A percentile compares a stretch with the other conserved stretches of the same genome.
These are phyloP conservation scores for Megaleporinus macrocephalus DNA, from an alignment of 2,113 vertebrate genomes.

Conservation along the genomic window DNA sequence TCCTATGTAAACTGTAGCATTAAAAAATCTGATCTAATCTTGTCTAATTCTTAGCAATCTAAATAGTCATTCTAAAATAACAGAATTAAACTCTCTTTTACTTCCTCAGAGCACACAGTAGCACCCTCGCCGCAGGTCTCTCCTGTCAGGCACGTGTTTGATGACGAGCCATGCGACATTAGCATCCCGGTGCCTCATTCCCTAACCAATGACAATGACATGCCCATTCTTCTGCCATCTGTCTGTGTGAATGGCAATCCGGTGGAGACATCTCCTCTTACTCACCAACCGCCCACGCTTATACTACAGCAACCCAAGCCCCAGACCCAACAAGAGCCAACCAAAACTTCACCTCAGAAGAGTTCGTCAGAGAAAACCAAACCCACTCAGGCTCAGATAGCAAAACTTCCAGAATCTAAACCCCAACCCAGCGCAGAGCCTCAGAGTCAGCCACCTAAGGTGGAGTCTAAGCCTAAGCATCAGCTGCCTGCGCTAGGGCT, in stretches of 20 bases:
- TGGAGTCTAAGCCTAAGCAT: constrained; percentile 46
- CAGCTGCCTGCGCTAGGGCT: constrained; percentile 67
- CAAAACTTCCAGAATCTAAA: constrained; percentile 1
- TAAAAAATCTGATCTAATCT: no score
- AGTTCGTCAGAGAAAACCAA: constrained; percentile 26
- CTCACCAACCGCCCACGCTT: constrained; percentile 53
- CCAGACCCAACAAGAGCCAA: constrained; percentile 33
- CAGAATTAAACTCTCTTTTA: not conserved
- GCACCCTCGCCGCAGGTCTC: constrained; percentile 81
- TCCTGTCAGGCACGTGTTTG: constrained; percentile 83
- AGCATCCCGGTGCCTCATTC: constrained; percentile 69
- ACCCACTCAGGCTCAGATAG: constrained; percentile 30
- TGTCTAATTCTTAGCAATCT: no score
- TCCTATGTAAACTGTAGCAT: no score
- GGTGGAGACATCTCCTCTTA: constrained; percentile 70
- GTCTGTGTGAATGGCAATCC: constrained; percentile 92
- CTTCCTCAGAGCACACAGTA: constrained; percentile 73
- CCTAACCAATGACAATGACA: constrained; percentile 60
- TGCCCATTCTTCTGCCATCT: constrained; percentile 69
- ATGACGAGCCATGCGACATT: constrained; percentile 81
- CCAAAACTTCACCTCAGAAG: constrained; percentile 23
- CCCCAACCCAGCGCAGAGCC: not conserved
- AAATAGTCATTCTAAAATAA: no score
- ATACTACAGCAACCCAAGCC: constrained; percentile 49
- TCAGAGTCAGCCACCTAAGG: not conserved